A percentile compares a stretch with the other conserved stretches of the same genome.
These are phyloP conservation scores for Microcaecilia unicolor DNA, from an alignment of 2,797 vertebrate genomes.

Conservation along the genomic window DNA sequence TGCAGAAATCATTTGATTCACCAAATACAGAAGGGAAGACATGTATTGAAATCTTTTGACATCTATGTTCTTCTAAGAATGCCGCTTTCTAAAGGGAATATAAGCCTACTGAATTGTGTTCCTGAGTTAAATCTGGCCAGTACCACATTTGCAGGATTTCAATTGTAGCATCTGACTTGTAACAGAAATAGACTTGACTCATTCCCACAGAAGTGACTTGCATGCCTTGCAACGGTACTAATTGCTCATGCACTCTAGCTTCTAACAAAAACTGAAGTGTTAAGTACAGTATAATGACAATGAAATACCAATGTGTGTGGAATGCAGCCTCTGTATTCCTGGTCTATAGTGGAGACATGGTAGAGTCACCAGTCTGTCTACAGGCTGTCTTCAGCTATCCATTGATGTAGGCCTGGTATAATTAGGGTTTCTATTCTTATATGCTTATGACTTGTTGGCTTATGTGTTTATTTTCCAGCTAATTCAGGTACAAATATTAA, in stretches of 20 bases:
- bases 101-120: slow-evolving; percentile 22
- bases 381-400: too few species aligned
- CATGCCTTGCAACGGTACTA: background rate
- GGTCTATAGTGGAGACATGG: background rate
- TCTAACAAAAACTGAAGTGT: background rate
- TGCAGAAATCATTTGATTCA: slow-evolving; percentile 11
- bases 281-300: accelerated
- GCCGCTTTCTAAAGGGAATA: slow-evolving; percentile 1
- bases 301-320: accelerated
- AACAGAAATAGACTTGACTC: slow-evolving; percentile 11
- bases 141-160: too few species aligned
- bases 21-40: slow-evolving; percentile 1
- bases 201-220: background rate
- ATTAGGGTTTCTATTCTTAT: too few species aligned
- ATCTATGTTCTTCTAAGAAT: slow-evolving; percentile 9
- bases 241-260: background rate
- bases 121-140: slow-evolving; percentile 1
- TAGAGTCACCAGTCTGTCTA: background rate
- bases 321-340: accelerated
- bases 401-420: too few species aligned
- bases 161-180: too few species aligned
- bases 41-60: background rate
- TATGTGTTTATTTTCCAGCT: too few species aligned
- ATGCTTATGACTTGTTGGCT: too few species aligned
- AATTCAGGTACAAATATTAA: too few species aligned